Conservation (phyloP, 2,113 vertebrate genomes). For the Barbus barbus region DNA sequence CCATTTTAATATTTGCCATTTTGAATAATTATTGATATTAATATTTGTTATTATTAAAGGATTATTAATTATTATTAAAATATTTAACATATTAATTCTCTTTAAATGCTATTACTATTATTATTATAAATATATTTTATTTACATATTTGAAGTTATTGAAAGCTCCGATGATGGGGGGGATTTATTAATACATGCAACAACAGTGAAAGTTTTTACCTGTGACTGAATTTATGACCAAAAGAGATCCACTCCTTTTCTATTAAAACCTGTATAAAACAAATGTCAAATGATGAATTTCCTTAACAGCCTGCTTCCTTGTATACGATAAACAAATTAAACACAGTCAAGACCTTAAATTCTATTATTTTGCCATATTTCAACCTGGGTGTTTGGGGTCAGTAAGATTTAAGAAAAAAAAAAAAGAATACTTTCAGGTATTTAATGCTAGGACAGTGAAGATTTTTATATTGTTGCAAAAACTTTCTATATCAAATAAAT, state of each 20-base stretch:
- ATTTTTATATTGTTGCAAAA: background rate
- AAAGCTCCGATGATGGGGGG: background rate
- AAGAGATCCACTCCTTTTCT: constrained; percentile 54
- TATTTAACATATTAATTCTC: too few species aligned
- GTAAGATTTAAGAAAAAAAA: background rate
- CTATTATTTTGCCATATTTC: too few species aligned
- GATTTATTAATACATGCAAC: background rate
- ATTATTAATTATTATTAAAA: too few species aligned
- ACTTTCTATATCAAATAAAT: background rate
- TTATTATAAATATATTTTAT: too few species aligned
- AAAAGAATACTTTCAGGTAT: background rate
- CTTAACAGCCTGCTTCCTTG: background rate
- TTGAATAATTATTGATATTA: background rate
- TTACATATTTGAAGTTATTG: background rate
- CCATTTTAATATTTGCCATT: background rate
- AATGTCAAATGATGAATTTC: background rate
- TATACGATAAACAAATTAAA: background rate
- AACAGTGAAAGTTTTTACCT: constrained; percentile 23
- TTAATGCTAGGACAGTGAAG: background rate
- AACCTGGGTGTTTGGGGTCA: too few species aligned
- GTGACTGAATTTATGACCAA: constrained; percentile 56
- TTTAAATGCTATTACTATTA: too few species aligned
- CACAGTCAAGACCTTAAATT: background rate
- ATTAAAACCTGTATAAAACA: constrained; percentile 44
- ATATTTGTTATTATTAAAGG: too few species aligned